phyloP scores from a whole-genome alignment of 2,113 vertebrate genomes.

The Orycteropus afer region DNA sequence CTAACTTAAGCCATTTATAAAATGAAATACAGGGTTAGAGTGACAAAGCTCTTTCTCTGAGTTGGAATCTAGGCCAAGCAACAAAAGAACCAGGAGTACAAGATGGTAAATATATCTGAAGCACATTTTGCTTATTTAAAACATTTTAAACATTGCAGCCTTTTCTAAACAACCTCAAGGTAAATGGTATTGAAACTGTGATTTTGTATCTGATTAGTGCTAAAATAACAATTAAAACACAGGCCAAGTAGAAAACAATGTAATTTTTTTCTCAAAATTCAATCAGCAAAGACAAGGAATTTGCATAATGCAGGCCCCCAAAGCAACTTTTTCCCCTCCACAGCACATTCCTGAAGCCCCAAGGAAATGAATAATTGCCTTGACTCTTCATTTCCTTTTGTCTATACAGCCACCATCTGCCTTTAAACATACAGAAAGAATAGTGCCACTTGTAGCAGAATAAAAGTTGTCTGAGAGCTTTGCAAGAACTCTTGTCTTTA shows the following conservation, averaged over 20 bases:
- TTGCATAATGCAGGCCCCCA: conserved; percentile 40
- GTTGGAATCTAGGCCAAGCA: background rate
- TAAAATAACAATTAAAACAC: conserved; percentile 55
- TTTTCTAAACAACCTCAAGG: conserved; percentile 49
- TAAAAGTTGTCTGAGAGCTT: conserved; percentile 5
- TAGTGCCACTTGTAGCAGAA: background rate
- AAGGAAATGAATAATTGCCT: conserved; percentile 47
- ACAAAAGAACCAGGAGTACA: background rate
- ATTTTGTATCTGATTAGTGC: conserved; percentile 21
- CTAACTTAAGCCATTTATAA: conserved; percentile 17
- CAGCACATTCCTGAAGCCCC: background rate
- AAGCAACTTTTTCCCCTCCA: conserved; percentile 36
- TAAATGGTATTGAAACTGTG: conserved; percentile 37
- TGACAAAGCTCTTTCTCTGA: background rate
- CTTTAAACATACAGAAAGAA: conserved; percentile 61
- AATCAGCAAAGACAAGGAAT: conserved; percentile 54
- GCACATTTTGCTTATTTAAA: conserved; percentile 3
- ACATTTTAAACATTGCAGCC: background rate
- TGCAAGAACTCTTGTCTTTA: background rate
- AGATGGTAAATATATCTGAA: background rate
- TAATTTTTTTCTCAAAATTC: conserved; percentile 61
- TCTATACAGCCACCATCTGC: conserved; percentile 33
- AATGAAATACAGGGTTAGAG: background rate
- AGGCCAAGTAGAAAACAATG: conserved; percentile 6
- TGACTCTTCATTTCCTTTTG: conserved; percentile 1